These are phyloP conservation scores for Myotis davidii DNA, from an alignment of 2,113 vertebrate species.

Conservation along the genomic window DNA sequence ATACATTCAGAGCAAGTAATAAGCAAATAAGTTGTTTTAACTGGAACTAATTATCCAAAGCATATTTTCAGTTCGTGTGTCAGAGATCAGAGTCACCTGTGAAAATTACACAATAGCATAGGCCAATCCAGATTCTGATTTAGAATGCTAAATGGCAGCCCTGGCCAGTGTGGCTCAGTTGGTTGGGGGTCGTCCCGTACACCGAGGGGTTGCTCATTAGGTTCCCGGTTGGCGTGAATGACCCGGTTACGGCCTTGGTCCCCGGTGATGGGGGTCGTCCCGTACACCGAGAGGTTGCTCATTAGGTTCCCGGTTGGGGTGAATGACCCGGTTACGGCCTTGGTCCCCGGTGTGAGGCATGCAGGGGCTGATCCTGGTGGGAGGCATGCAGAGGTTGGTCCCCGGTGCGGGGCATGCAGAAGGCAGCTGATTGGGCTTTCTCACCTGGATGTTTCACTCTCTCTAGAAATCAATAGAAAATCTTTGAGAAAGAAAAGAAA, in stretches of 20 bases:
- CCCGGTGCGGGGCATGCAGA: neutral
- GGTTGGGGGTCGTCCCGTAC: neutral
- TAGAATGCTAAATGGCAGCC: neutral
- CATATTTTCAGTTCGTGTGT: neutral
- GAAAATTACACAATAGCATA: conserved; percentile 23
- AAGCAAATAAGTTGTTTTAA: conserved; percentile 49
- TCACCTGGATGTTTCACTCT: neutral
- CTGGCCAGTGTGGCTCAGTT: neutral
- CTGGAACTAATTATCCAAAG: conserved; percentile 13
- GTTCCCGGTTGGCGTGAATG: neutral
- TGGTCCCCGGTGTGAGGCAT: neutral
- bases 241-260: neutral
- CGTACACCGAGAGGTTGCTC: too few relatives aligned
- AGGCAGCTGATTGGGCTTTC: neutral
- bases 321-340: too few relatives aligned
- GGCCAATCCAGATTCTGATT: neutral
- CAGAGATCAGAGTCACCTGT: neutral
- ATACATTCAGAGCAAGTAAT: conserved; percentile 30
- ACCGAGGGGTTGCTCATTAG: neutral
- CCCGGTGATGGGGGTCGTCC: too few relatives aligned
- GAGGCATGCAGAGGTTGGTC: too few relatives aligned
- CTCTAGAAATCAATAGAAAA: neutral
- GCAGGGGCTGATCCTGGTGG: neutral
- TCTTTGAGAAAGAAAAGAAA: neutral
- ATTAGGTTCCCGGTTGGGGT: too few relatives aligned